These are phyloP conservation scores for Daubentonia madagascariensis DNA, from an alignment of 2,113 vertebrate genomes.

Conservation along the genomic window DNA sequence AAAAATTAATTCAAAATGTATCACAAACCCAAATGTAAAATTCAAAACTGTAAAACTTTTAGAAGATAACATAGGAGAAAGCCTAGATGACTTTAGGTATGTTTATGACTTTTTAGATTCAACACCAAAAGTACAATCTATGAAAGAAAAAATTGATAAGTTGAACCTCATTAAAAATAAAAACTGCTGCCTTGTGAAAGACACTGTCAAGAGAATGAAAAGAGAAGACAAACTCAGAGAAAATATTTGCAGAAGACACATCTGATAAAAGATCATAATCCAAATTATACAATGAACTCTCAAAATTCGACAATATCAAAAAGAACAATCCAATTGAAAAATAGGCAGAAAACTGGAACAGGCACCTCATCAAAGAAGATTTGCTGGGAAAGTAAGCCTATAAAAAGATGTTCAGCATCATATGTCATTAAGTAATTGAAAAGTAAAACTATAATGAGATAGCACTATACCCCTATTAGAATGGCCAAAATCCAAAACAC, in stretches of 20 bases:
- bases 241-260: background rate
- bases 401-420: background rate
- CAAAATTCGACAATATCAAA: background rate
- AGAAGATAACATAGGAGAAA: background rate
- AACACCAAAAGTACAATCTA: background rate
- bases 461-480: background rate
- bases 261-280: background rate
- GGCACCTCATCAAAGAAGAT: background rate
- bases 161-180: background rate
- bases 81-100: background rate
- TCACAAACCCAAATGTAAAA: background rate
- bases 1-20: background rate
- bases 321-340: background rate
- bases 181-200: background rate
- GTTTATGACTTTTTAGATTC: background rate
- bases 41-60: background rate
- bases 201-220: background rate
- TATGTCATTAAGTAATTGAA: background rate
- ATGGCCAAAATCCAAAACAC: background rate
- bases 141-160: background rate
- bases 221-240: background rate
- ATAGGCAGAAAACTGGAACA: background rate
- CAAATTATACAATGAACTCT: background rate
- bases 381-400: background rate
- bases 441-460: background rate